Percentiles rank a stretch among this genome's conserved stretches.
These are phyloP conservation scores for Thaumetopoea pityocampa DNA, from an alignment of 1,140 invertebrate species.

Conservation along the genomic window DNA sequence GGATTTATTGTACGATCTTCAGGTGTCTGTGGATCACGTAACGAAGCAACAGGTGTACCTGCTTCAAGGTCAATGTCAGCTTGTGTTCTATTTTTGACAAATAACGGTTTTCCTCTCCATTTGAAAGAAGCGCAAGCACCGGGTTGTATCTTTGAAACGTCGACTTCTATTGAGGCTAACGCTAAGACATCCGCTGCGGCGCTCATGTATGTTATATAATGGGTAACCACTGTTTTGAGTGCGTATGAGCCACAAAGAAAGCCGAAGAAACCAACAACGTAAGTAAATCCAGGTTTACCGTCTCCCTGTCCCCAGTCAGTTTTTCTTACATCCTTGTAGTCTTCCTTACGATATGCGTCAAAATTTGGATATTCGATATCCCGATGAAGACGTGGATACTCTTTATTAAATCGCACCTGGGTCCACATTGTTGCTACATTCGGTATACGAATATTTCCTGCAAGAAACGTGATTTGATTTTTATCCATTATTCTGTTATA, in stretches of 20 bases:
- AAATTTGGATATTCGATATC: constrained; percentile 53
- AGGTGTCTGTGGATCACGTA: constrained; percentile 88
- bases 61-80: constrained; percentile 83
- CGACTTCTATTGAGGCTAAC: constrained; percentile 49
- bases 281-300: constrained; percentile 40
- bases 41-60: constrained; percentile 77
- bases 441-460: constrained; percentile 6
- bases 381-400: constrained; percentile 43
- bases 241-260: constrained; percentile 38
- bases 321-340: constrained; percentile 40
- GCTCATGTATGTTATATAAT: constrained; percentile 43
- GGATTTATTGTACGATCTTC: constrained; percentile 78
- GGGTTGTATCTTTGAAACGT: constrained; percentile 40
- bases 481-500: constrained; percentile 1
- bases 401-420: constrained; percentile 45
- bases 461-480: constrained; percentile 12
- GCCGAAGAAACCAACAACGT: constrained; percentile 46
- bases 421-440: constrained; percentile 32
- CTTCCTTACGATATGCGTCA: constrained; percentile 48
- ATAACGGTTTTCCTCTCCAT: constrained; percentile 91
- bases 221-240: constrained; percentile 35
- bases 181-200: constrained; percentile 55
- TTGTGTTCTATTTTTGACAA: constrained; percentile 84
- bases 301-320: constrained; percentile 49
- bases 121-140: constrained; percentile 81